Evolutionary conservation across 2,113 vertebrate genomes (phyloP).

Genomic region (Xyrauchen texanus): DNA sequence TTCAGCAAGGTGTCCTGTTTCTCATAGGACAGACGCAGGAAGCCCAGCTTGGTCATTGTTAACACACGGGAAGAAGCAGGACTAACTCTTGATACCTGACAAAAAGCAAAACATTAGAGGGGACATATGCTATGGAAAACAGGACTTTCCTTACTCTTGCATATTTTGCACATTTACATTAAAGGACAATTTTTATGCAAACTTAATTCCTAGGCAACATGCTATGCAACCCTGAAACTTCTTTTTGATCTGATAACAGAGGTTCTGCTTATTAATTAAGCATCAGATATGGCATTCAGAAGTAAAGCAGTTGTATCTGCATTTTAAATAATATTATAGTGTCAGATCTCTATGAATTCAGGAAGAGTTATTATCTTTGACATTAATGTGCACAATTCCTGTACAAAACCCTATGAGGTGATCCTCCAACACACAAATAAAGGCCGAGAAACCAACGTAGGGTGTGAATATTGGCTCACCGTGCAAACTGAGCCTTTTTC

Average conservation of each 20-base stretch:
- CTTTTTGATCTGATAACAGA: neutral
- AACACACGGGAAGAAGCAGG: conserved; percentile 60
- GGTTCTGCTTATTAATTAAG: neutral
- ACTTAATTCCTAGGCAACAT: neutral
- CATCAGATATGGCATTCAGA: neutral
- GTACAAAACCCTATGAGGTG: neutral
- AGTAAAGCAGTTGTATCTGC: neutral
- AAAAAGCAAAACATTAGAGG: neutral
- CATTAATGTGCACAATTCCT: neutral
- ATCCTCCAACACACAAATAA: neutral
- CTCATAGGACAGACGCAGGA: conserved; percentile 96
- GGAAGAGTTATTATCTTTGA: neutral
- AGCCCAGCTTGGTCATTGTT: conserved; percentile 96
- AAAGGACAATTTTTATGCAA: no score
- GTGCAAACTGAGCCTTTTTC: neutral
- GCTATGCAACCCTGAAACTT: neutral
- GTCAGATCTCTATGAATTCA: neutral
- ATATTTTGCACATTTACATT: no score
- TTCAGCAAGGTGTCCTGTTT: conserved; percentile 99
- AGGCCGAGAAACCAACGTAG: neutral
- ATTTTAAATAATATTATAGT: neutral
- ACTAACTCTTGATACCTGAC: conserved; percentile 67
- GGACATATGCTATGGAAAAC: neutral
- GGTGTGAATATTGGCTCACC: neutral
- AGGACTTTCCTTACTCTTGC: neutral